Evolutionary conservation across 2,797 vertebrate species (phyloP).

Genomic region (Babyrousa celebensis): DNA sequence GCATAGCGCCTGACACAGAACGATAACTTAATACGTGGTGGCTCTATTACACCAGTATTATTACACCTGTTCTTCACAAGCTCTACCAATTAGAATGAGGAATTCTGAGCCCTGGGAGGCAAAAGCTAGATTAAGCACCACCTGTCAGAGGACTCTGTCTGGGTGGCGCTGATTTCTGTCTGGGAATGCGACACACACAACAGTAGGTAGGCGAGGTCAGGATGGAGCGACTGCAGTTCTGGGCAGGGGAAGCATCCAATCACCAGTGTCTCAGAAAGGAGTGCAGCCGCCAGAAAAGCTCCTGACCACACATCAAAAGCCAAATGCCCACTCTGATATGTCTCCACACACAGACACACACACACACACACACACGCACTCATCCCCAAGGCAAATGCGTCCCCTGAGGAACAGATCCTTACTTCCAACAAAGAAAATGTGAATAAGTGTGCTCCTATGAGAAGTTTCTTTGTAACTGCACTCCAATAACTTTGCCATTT

Average conservation of each 20-base stretch:
- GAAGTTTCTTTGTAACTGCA: slow-evolving; percentile 15
- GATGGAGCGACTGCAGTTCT: background rate
- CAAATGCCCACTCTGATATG: background rate
- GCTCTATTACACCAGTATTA: slow-evolving; percentile 38
- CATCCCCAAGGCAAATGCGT: background rate
- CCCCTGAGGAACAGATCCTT: background rate
- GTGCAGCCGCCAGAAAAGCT: background rate
- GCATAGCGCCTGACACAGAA: slow-evolving; percentile 42
- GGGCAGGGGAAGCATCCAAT: background rate
- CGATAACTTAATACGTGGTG: slow-evolving; percentile 24
- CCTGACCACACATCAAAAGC: background rate
- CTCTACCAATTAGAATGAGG: slow-evolving; percentile 36
- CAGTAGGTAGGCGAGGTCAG: background rate
- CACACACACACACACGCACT: background rate
- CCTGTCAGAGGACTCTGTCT: background rate
- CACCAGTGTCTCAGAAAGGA: background rate
- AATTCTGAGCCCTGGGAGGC: slow-evolving; percentile 10
- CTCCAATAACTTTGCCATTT: background rate
- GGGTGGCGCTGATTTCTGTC: background rate
- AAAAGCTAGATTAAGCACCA: background rate
- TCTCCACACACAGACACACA: background rate
- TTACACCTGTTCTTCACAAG: slow-evolving; percentile 34
- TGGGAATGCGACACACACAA: background rate
- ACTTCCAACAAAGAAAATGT: background rate
- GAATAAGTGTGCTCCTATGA: background rate